phyloP scores from a whole-genome alignment of 2,797 vertebrate genomes.

The Margarornis squamiger region DNA sequence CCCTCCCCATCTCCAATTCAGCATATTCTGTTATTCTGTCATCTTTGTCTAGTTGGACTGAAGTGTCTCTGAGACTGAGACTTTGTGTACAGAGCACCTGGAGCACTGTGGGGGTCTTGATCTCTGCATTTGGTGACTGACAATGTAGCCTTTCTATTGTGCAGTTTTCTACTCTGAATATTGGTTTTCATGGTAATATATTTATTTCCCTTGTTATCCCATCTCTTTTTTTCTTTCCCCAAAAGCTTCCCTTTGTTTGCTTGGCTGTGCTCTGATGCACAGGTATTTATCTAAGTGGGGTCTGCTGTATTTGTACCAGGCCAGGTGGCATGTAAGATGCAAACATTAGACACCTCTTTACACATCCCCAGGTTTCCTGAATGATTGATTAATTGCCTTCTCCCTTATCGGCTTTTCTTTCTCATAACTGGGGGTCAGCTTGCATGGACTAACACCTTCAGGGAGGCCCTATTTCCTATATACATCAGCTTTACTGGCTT shows the following conservation, averaged over 20 bases:
- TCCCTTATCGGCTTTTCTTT: constrained; percentile 51
- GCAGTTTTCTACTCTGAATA: background rate
- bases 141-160: constrained; percentile 15
- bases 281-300: constrained; percentile 75
- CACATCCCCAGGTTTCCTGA: constrained; percentile 32
- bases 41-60: background rate
- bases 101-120: background rate
- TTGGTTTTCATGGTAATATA: constrained; percentile 17
- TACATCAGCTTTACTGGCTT: constrained; percentile 59
- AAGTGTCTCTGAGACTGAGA: background rate
- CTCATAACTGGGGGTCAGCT: constrained; percentile 60
- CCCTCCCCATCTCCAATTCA: background rate
- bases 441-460: constrained; percentile 65
- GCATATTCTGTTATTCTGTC: background rate
- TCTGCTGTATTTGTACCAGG: constrained; percentile 64
- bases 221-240: background rate
- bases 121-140: background rate
- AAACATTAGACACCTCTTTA: constrained; percentile 67
- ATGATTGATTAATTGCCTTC: constrained; percentile 63
- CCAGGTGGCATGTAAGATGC: constrained; percentile 76
- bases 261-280: constrained; percentile 70
- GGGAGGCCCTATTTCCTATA: constrained; percentile 58
- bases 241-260: constrained; percentile 49
- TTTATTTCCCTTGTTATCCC: constrained; percentile 45
- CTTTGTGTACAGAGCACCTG: background rate